phyloP scores from a whole-genome alignment of 2,888 invertebrate species.

The Eristalis intricaria region DNA sequence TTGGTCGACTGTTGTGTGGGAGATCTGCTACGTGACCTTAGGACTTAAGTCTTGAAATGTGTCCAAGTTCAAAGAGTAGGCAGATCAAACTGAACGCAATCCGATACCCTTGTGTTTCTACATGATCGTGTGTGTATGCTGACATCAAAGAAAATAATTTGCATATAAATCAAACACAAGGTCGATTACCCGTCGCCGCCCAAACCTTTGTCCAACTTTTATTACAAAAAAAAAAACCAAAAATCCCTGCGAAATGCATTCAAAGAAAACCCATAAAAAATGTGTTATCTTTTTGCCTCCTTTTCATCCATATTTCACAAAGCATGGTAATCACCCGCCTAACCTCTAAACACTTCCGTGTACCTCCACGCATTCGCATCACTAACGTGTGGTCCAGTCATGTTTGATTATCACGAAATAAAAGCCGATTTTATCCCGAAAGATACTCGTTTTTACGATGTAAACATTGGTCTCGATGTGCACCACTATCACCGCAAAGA shows the following conservation, averaged over 20 bases:
- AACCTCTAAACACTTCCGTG: constrained; percentile 52
- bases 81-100: neutral
- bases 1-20: neutral
- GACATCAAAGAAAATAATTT: neutral
- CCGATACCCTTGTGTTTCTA: neutral
- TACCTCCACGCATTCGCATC: neutral
- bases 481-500: constrained; percentile 1
- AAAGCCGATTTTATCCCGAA: constrained; percentile 33
- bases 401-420: constrained; percentile 24
- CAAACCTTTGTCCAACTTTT: constrained; percentile 16
- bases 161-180: neutral
- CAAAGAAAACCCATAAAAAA: constrained; percentile 43
- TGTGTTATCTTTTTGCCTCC: neutral
- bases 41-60: neutral
- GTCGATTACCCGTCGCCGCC: neutral
- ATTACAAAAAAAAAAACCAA: neutral
- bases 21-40: neutral
- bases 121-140: neutral
- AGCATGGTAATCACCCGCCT: constrained; percentile 51
- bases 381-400: constrained; percentile 28
- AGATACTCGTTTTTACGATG: constrained; percentile 45
- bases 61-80: no score
- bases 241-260: constrained; percentile 21
- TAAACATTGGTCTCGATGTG: constrained; percentile 40
- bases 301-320: constrained; percentile 17